Base-by-base conservation (phyloP, 2,113 vertebrate genomes). In the Prionailurus bengalensis region DNA sequence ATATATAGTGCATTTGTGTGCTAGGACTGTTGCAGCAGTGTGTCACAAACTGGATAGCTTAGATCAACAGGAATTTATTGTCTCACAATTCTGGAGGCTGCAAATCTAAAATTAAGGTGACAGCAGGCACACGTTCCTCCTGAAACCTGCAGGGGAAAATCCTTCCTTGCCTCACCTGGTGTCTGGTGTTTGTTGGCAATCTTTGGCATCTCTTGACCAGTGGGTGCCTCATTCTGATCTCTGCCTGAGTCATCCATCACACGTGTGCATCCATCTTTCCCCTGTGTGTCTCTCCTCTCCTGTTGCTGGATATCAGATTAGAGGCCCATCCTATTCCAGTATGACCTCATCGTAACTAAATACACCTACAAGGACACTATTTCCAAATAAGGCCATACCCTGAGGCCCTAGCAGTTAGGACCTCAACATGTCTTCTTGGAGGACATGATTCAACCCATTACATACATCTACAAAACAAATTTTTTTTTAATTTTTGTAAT, bases 341-440 rank as follows among this genome's bases (percentile, higher is more conserved):
- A 23, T 45, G 53, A 87, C 66, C 84, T 87, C 81, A 87, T 66
- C 45, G 31, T 76, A 90, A 74, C 39, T 68, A 42, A 83, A 10
- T 73, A 39, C 5, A 78, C 51, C 84, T 71, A 36, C 33, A 71
- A 71, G 68, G 58, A 45, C 3, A 23, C n/a, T 83, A 17, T 66
- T 87, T 87, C 51, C 86, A 83, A 79, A 78, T 51, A 76, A 76
- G 61, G 27, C 90, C 42, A 94, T 42, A 82, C 66, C n/a, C 63
- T 53, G 39, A 94, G 68, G 6, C 48, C 71, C 21, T 23, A 39
- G 31, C 5, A 8, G 31, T 81, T 85, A 81, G 23, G 55, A 61
- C 13, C 12, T 83, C 2, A 48, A 12, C 1, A 16, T 79, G 76
- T 93, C 36, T 82, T 89, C 68, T 36, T 12, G 27, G 19, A 58